Base-by-base conservation (phyloP, 2,797 vertebrate species). In the Threskiornis aethiopicus region DNA sequence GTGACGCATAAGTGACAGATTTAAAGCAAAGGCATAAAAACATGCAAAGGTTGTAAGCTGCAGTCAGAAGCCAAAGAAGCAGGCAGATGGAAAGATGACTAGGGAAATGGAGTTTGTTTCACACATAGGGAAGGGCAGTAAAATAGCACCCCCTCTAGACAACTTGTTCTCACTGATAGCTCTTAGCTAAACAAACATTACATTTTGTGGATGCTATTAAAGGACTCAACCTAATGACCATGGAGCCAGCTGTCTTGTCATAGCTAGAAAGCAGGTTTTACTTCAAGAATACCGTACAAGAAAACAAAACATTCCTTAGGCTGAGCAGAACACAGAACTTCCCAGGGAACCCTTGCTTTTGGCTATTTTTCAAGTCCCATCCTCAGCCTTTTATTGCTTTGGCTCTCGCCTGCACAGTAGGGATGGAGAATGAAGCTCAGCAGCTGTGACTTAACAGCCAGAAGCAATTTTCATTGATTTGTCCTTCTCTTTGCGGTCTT, bases 381-480 rank as follows among this genome's bases (percentile, higher is more conserved):
- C 33, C 47, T 82, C 67, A 83, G 73, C 25, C n/a, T 72, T 89
- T 92, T 87, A 90, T 90, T 94, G 82, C 55, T 91, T 87, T 91
- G 89, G 79, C 83, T 91, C 42, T 84, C 7, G 29, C 35, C 35
- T 71, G 73, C 72, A 17, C 59, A 54, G 39, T 42, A 49, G 44
- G 57, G 59, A 57, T 73, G 64, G 71, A 89, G 26, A 49, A 92
- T 51, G 72, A 62, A 76, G 64, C 72, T 75, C 58, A 51, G 78
- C 67, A 96, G 84, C 86, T 96, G 58, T 62, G 59, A 83, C 29
- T 90, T 93, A 90, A 85, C 64, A 91, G 75, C 81, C 89, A 92
- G 89, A 87, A 96, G 88, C 44, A 83, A 73, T 92, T 94, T 90
- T 96, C 84, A 94, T 96, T 94, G 90, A 95, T 96, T 79, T 87